Base-by-base conservation (phyloP, 2,797 vertebrate genomes). In the Setipinna tenuifilis region DNA sequence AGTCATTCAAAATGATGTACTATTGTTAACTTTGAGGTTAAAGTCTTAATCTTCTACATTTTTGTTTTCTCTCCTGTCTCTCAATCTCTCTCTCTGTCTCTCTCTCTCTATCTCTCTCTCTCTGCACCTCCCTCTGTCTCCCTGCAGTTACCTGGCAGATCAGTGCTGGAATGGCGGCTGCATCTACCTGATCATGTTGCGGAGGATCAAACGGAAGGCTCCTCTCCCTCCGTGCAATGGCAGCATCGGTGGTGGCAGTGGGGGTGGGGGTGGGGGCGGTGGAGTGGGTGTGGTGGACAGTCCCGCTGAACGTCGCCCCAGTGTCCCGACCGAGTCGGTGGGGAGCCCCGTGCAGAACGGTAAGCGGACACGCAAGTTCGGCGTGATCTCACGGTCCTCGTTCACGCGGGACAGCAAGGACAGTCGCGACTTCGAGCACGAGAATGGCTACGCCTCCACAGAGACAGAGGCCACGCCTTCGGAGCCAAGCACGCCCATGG, bases 161-260 rank as follows among this genome's bases (percentile, higher is more conserved):
- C 98, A 98, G 96, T 99, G 98, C 96, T 99, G 98, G 98, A 96
- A 97, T 95, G 97, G 97, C 89, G 98, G 98, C 91, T 97, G 95
- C 2, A 95, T 99, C 95, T 97, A 98, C 96, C 92, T 99, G 95
- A 98, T 99, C 95, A 97, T 98, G 96, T 96, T 99, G 90, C 97
- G 98, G 84, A 96, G 98, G 90, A 97, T 99, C 90, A 99, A 98
- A 92, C 95, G 96, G 90, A 98, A 97, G 91, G 97, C 98, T 85
- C 97, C 98, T 59, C 95, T 94, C 87, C 96, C 97, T 93, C 97
- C 98, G 19, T 95, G 95, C 84, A 95, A 94, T 91, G 92, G 91
- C 84, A 89, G 93, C 50, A 91, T 93, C 91, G 92, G 91, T 85
- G 89, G 87, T 86, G 12, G 54, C 23, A 90, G 93, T 85, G 92